Conservation (phyloP, 2,797 vertebrate species). For the Gymnoscopelus microlampas region DNA sequence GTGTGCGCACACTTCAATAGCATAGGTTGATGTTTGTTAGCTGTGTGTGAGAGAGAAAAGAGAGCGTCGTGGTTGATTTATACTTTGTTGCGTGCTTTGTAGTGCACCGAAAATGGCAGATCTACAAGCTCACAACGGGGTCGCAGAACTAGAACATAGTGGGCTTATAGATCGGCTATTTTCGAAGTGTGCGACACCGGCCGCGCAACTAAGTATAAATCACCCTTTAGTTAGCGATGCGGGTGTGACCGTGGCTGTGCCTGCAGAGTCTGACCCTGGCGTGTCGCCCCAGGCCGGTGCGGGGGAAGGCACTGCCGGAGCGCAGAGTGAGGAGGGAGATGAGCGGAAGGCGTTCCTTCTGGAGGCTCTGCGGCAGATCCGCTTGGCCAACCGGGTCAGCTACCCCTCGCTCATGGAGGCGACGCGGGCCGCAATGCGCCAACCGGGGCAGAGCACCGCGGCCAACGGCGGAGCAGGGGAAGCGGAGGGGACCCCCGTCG, state of each 20-base stretch:
- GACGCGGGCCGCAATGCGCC: slow-evolving; percentile 90
- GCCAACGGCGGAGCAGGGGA: slow-evolving; percentile 42
- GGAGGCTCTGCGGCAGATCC: slow-evolving; percentile 97
- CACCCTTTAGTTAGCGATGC: neutral
- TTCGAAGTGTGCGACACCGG: too few relatives aligned
- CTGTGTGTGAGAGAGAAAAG: neutral
- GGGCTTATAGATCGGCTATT: too few relatives aligned
- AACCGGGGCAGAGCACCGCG: slow-evolving; percentile 72
- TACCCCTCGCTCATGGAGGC: slow-evolving; percentile 96
- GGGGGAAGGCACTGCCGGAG: slow-evolving; percentile 77
- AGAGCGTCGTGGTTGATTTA: too few relatives aligned
- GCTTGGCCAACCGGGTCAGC: slow-evolving; percentile 97
- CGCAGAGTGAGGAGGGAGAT: slow-evolving; percentile 75
- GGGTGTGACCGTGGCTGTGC: slow-evolving; percentile 7
- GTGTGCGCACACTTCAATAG: neutral
- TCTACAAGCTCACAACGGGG: too few relatives aligned
- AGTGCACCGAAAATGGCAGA: too few relatives aligned
- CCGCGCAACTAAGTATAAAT: too few relatives aligned
- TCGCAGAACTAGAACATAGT: too few relatives aligned
- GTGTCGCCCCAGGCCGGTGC: slow-evolving; percentile 95
- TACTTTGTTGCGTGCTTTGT: too few relatives aligned
- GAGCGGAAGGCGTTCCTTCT: slow-evolving; percentile 89
- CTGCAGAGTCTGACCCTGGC: slow-evolving; percentile 89
- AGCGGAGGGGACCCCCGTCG: slow-evolving; percentile 24
- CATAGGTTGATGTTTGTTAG: slow-evolving; percentile 26